Conservation (phyloP, 2,888 invertebrate species). For the Sminthurides aquaticus region DNA sequence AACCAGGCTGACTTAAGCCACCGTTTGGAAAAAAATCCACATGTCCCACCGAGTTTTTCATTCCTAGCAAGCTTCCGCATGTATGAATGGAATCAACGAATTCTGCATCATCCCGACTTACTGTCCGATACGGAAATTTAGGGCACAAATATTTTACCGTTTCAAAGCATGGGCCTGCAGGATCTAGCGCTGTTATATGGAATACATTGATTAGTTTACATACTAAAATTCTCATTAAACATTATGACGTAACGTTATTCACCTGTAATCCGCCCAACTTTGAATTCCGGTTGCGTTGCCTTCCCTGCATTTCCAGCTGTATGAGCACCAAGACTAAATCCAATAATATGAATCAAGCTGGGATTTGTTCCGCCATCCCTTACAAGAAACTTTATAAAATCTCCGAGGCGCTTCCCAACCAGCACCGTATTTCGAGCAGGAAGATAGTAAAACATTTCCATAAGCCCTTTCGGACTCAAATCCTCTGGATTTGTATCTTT, state of each 20-base stretch:
- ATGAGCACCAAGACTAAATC: neutral
- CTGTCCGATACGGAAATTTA: neutral
- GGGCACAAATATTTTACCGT: neutral
- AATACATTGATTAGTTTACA: too few species aligned
- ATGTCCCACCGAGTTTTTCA: neutral
- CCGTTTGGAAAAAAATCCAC: slow-evolving; percentile 11
- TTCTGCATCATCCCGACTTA: neutral
- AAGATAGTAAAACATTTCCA: neutral
- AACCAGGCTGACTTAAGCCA: neutral
- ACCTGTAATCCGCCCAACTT: neutral
- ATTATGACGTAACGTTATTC: too few species aligned
- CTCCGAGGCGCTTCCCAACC: neutral
- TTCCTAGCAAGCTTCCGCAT: neutral
- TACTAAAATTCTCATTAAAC: too few species aligned
- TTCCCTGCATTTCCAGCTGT: neutral
- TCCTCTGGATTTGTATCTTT: neutral
- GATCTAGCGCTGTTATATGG: neutral
- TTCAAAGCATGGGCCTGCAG: neutral
- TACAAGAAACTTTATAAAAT: neutral
- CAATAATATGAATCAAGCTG: slow-evolving; percentile 1
- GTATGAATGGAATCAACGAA: slow-evolving; percentile 9
- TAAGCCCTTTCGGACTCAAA: neutral
- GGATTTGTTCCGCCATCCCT: neutral
- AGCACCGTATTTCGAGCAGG: neutral
- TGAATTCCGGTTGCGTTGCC: neutral